Evolutionary conservation across 2,797 vertebrate genomes (phyloP), one percentile per base, ranked within the genome.

Genomic region (Muraenolepis orangiensis): DNA sequence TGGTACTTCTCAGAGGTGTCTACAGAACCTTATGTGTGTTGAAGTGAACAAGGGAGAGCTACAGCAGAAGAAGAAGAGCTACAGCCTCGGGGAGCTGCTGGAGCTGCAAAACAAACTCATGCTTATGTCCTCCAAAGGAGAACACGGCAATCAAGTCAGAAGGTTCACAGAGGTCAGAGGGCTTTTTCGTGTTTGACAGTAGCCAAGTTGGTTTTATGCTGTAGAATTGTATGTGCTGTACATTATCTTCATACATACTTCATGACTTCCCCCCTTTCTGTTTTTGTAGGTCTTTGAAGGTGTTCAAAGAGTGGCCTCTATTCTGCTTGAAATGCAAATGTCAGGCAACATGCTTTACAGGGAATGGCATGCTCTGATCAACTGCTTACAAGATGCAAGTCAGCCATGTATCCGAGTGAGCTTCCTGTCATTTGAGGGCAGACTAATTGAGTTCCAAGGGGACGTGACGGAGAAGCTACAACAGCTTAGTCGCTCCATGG

Each of bases 81-180:
- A 90, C 84, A 86, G 75, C 71, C 86, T 94, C 0, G 85, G 92
- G 3, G 90, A 94, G 11, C 87, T 95, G 28, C 80, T 90, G 30
- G 93, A 94, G 82, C 86, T 95, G 1, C 94, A 92, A 75, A 95
- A 95, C 87, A 95, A 95, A 71, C 89, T 95, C 38, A 94, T 94
- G 94, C 84, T 95, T 67, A 93, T 95, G 78, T 91, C 94, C 0
- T 93, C 93, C 42, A 93, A 93, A 86, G 90, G 90, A 23, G 91
- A 93, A 38, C 86, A 89, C 2, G 90, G 92, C 74, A 87, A 85
- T 16, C 90, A 95, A 73, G 93, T 94, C 74, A 91, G 88, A 84
- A 82, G 86, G 70, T 95, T 94, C 81, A 91, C 90, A 18, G 90
- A 95, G 91, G 93, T 95, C 51, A 71, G 85, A 23, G 51, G 34